phyloP scores from a whole-genome alignment of 2,797 vertebrate species.

The Euphonia xanthogaster region DNA sequence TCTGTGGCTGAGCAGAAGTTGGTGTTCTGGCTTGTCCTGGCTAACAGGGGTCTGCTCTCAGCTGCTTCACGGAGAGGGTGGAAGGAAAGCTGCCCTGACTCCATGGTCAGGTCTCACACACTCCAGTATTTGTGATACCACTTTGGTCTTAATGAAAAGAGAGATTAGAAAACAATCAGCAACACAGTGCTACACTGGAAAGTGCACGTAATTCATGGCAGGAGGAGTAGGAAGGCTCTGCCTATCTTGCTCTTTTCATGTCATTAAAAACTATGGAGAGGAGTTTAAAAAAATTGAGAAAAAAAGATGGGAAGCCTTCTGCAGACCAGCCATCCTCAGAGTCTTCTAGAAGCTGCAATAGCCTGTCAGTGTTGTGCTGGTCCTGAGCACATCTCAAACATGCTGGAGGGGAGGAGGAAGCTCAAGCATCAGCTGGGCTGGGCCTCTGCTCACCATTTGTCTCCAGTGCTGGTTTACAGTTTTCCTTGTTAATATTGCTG shows the following conservation, averaged over 20 bases:
- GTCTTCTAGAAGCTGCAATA: neutral
- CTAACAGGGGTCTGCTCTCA: neutral
- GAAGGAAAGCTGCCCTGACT: neutral
- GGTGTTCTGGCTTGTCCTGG: neutral
- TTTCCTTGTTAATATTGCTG: neutral
- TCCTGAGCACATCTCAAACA: accelerated
- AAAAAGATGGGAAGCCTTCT: neutral
- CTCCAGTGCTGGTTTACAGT: neutral
- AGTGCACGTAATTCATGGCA: neutral
- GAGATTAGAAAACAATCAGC: neutral
- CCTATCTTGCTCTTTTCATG: neutral
- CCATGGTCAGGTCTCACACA: neutral
- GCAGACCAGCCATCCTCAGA: neutral
- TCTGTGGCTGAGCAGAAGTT: neutral
- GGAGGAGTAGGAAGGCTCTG: neutral
- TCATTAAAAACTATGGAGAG: neutral
- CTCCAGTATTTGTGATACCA: neutral
- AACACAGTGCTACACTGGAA: neutral
- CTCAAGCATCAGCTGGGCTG: neutral
- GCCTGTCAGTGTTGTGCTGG: neutral
- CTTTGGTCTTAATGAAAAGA: neutral
- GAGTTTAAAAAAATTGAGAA: neutral
- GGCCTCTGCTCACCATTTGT: neutral
- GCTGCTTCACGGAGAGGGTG: neutral
- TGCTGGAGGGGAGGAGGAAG: neutral